Evolutionary conservation across 2,888 invertebrate species (phyloP).

Genomic region (Corythucha ciliata): DNA sequence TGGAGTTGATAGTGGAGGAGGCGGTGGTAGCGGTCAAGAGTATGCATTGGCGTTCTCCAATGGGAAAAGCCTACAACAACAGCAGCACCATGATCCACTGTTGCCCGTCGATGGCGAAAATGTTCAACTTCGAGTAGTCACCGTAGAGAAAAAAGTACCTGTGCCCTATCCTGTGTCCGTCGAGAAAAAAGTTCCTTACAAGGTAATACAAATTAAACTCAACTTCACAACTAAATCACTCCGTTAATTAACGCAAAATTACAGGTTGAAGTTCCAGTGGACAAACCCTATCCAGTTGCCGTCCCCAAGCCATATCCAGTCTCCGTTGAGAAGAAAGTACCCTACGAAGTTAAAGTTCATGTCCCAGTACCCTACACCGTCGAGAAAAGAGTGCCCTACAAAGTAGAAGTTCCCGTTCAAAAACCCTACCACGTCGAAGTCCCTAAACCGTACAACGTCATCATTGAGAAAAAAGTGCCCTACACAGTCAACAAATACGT

Average conservation of each 20-base stretch:
- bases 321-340: conserved; percentile 63
- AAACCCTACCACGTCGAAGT: conserved; percentile 49
- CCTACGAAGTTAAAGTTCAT: conserved; percentile 45
- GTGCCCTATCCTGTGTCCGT: conserved; percentile 44
- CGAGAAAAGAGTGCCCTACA: conserved; percentile 43
- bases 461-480: conserved; percentile 63
- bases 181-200: conserved; percentile 44
- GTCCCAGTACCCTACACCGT: conserved; percentile 26
- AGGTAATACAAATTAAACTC: too few species aligned
- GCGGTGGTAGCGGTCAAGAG: too few species aligned
- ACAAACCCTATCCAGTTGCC: conserved; percentile 45
- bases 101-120: too few species aligned
- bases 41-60: too few species aligned
- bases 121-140: conserved; percentile 62
- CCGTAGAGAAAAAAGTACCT: conserved; percentile 49
- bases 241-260: too few species aligned
- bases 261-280: conserved; percentile 60
- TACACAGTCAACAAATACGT: conserved; percentile 44
- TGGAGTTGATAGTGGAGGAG: too few species aligned
- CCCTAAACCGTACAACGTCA: conserved; percentile 66
- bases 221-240: too few species aligned
- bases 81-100: too few species aligned
- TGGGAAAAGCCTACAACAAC: too few species aligned
- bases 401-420: conserved; percentile 56
- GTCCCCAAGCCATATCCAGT: conserved; percentile 69